These are phyloP conservation scores for Bagarius yarrelli DNA, from an alignment of 2,113 vertebrate genomes.

Conservation along the genomic window DNA sequence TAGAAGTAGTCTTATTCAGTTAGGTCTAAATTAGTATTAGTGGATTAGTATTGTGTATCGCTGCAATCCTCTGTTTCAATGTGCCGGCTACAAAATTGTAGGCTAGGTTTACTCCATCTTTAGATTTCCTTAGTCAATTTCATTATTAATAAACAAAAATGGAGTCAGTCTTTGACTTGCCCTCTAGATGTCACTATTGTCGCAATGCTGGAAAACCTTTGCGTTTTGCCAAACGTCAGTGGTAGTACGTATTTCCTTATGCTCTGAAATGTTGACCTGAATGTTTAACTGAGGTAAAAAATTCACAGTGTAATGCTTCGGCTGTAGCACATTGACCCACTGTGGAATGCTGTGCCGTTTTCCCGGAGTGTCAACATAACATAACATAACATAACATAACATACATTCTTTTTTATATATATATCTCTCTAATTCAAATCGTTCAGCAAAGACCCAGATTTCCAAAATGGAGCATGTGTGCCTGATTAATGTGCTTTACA, in stretches of 20 bases:
- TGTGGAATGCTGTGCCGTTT: constrained; percentile 32
- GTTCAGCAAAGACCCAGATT: constrained; percentile 1
- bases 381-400: background rate
- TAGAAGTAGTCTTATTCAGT: constrained; percentile 12
- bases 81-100: background rate
- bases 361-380: constrained; percentile 62
- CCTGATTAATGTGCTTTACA: constrained; percentile 14
- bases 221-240: background rate
- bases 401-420: too few relatives aligned
- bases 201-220: constrained; percentile 20
- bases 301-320: constrained; percentile 60
- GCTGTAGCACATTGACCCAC: constrained; percentile 60
- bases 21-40: constrained; percentile 44
- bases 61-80: background rate
- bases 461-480: constrained; percentile 24
- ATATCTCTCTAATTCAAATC: background rate
- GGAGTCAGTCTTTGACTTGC: background rate
- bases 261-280: background rate
- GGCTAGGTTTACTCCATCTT: background rate
- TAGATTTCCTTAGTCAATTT: background rate
- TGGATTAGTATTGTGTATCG: background rate
- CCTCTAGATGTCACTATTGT: constrained; percentile 53
- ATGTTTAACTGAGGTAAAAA: background rate
- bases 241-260: constrained; percentile 9
- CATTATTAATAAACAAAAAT: background rate